Evolutionary conservation across 2,888 invertebrate genomes (phyloP), one percentile per base, ranked within the genome.

Genomic region (Cecidostiba fungosa): DNA sequence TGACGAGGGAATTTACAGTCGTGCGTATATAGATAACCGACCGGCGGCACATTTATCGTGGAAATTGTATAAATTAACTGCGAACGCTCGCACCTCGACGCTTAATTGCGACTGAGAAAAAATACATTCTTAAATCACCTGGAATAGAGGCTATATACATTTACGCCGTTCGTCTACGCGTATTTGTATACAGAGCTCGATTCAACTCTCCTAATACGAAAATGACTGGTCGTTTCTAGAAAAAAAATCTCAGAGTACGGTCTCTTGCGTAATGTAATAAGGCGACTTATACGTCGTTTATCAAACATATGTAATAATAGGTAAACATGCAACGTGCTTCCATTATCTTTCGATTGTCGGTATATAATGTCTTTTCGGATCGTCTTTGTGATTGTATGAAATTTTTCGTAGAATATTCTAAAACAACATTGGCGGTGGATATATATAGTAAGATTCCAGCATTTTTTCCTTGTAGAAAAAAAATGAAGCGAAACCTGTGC

Each of bases 71-170:
- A 70, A 39, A 78, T 70, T 50, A 78, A 69, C 66, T 5, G 62
- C 16, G 16, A 32, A n/a, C 43, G 43, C 43, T 78, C 62, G 43
- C 66, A 78, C 43, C 66, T 32, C 43, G 43, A 19, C 43, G 66
- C 59, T 29, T 77, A 26, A 77, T 77, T 77, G 43, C 77, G 23
- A 77, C 26, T 62, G 39, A 43, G 66, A 39, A 70, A 39, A 70
- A 80, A 80, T 72, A 72, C 26, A 23, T 36, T 70, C 23, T 36
- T 70, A 54, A 80, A 72, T 3, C 66, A 72, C 3, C 29, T 66
- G 29, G 29, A 66, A 66, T 66, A 78, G 12, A 59, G 54, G 43
- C n/a, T n/a, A 66, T 2, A 14, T n/a, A 66, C 66, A 66, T 66
- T 59, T 2, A 59, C 8, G 54, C 54, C 8, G n/a, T 23, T 50